A percentile compares a stretch with the other conserved stretches of the same genome.
Evolutionary conservation across 2,113 vertebrate genomes (phyloP).

Genomic region (Procavia capensis): DNA sequence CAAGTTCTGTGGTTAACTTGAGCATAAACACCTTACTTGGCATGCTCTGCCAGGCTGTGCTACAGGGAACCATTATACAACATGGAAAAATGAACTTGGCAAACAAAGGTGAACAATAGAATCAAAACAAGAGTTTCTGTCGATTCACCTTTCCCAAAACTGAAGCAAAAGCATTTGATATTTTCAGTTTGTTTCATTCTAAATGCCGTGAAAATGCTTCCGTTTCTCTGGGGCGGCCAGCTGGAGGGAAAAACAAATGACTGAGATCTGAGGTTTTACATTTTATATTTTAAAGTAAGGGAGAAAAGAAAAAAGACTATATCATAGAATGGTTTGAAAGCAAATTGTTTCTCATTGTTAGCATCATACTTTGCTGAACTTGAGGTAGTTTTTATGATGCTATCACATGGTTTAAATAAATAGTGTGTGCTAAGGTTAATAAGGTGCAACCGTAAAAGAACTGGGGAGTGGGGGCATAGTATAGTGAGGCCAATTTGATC

Average conservation of each 20-base stretch:
- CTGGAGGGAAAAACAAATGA: conserved; percentile 60
- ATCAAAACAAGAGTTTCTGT: conserved; percentile 32
- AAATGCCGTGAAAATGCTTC: background rate
- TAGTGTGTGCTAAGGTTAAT: conserved; percentile 86
- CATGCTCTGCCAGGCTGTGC: background rate
- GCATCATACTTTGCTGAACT: conserved; percentile 80
- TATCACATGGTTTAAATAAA: conserved; percentile 88
- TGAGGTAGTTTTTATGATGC: conserved; percentile 85
- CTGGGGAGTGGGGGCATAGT: conserved; percentile 85
- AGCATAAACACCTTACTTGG: background rate
- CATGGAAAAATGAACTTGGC: background rate
- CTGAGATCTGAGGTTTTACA: conserved; percentile 12
- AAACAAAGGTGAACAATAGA: background rate
- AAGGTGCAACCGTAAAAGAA: conserved; percentile 82
- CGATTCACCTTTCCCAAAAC: background rate
- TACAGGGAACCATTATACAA: background rate
- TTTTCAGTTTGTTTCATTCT: conserved; percentile 42
- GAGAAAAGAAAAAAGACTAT: background rate
- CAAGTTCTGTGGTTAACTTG: background rate
- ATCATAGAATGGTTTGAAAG: conserved; percentile 75
- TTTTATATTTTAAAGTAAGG: conserved; percentile 50
- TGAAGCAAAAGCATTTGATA: background rate
- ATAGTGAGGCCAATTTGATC: conserved; percentile 89
- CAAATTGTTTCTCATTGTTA: conserved; percentile 67
- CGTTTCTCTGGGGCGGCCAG: background rate